Conservation (phyloP, 2,797 vertebrate species). For the Crocodylus rhombifer region DNA sequence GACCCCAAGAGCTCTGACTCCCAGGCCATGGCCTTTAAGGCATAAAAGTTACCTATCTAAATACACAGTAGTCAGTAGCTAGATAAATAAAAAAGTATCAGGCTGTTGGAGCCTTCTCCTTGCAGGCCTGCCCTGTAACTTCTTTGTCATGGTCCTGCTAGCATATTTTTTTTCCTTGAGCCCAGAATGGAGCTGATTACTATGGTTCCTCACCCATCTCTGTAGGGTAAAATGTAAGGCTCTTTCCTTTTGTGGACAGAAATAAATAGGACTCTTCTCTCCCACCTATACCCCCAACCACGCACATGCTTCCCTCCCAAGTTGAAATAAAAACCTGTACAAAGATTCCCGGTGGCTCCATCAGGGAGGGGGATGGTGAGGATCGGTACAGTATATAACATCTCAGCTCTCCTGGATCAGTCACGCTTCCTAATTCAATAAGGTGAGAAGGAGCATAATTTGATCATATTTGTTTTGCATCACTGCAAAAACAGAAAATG, state of each 20-base stretch:
- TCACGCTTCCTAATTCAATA: conserved; percentile 99
- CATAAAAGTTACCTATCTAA: rapidly evolving
- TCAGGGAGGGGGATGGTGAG: conserved; percentile 78
- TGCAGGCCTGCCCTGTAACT: conserved; percentile 43
- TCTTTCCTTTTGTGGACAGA: conserved; percentile 65
- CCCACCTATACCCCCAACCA: conserved; percentile 64
- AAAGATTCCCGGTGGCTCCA: conserved; percentile 84
- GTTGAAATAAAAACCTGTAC: conserved; percentile 81
- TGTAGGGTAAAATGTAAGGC: conserved; percentile 55
- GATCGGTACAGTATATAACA: conserved; percentile 84
- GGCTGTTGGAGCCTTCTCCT: not conserved
- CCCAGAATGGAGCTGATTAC: conserved; percentile 59
- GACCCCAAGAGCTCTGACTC: not conserved
- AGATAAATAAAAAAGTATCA: not conserved
- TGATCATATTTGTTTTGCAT: conserved; percentile 99
- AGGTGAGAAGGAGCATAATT: conserved; percentile 99
- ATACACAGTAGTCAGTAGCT: not conserved
- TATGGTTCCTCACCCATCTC: conserved; percentile 58
- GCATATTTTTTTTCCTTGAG: conserved; percentile 49
- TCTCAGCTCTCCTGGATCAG: conserved; percentile 95
- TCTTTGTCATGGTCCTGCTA: conserved; percentile 39
- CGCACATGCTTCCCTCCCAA: conserved; percentile 65
- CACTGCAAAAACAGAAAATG: conserved; percentile 99
- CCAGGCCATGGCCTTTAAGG: not conserved
- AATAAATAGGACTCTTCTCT: conserved; percentile 61